A percentile compares a stretch with the other conserved stretches of the same genome.
phyloP scores from a whole-genome alignment of 1,140 invertebrate species.

The Cyrtorhinus lividipennis region DNA sequence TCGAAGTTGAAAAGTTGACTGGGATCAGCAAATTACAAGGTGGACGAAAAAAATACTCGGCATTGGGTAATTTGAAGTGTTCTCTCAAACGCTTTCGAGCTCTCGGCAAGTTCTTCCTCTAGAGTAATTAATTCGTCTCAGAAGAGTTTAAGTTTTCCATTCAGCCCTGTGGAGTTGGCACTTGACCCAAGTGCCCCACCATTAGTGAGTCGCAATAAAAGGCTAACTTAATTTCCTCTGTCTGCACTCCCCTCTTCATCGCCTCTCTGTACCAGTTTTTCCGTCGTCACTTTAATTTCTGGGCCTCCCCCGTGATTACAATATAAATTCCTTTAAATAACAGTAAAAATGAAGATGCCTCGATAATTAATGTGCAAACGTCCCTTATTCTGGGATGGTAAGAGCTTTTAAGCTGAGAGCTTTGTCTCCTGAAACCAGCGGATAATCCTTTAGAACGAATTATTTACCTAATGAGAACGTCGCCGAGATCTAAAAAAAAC shows the following conservation, averaged over 20 bases:
- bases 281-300: neutral
- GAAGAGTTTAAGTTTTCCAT: neutral
- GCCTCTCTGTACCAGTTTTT: no score
- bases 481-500: no score
- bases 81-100: neutral
- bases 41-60: no score
- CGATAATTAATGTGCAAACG: neutral
- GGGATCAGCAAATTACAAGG: no score
- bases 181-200: neutral
- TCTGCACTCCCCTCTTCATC: neutral
- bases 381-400: no score
- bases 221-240: neutral
- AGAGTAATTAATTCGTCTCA: neutral
- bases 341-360: neutral
- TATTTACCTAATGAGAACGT: no score
- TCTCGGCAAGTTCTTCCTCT: neutral
- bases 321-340: neutral
- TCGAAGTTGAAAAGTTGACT: no score
- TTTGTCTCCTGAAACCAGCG: no score
- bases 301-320: neutral
- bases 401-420: neutral
- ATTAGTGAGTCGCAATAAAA: neutral
- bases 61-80: neutral
- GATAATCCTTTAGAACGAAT: no score
- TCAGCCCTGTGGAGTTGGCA: neutral